A percentile compares a stretch with the other conserved stretches of the same genome.
phyloP scores from a whole-genome alignment of 2,797 vertebrate genomes.

The Bryconaethiops microstoma region DNA sequence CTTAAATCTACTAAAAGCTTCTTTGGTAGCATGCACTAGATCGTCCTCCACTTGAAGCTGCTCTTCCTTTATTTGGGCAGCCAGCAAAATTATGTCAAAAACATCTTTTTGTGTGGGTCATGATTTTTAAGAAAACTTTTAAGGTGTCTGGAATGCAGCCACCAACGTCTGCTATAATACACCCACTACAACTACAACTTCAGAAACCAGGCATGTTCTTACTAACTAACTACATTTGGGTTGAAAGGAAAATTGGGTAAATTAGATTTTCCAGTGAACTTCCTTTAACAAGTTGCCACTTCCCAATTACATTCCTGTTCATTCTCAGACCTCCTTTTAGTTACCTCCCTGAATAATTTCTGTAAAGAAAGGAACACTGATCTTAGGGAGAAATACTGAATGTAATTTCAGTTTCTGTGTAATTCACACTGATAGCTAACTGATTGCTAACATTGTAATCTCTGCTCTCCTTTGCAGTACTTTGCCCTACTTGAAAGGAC shows the following conservation, averaged over 20 bases:
- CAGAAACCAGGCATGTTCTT: not conserved
- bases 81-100: too few species aligned
- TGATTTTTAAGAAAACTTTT: too few species aligned
- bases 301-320: not conserved
- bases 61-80: too few species aligned
- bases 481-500: constrained; percentile 86
- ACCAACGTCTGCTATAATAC: too few species aligned
- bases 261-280: too few species aligned
- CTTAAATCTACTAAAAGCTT: too few species aligned
- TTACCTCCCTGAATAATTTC: not conserved
- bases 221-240: not conserved
- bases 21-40: too few species aligned
- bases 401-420: not conserved
- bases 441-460: constrained; percentile 6
- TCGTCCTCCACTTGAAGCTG: too few species aligned
- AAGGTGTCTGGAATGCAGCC: too few species aligned
- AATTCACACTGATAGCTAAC: not conserved
- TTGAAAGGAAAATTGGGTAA: not conserved
- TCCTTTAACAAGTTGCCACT: too few species aligned
- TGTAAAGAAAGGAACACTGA: too few species aligned
- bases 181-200: not conserved
- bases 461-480: constrained; percentile 79
- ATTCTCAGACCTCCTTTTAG: not conserved
- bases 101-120: too few species aligned
- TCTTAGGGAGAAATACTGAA: not conserved